Evolutionary conservation across 2,888 invertebrate genomes (phyloP), one percentile per base, ranked within the genome.

Genomic region (Drosophila tripunctata): DNA sequence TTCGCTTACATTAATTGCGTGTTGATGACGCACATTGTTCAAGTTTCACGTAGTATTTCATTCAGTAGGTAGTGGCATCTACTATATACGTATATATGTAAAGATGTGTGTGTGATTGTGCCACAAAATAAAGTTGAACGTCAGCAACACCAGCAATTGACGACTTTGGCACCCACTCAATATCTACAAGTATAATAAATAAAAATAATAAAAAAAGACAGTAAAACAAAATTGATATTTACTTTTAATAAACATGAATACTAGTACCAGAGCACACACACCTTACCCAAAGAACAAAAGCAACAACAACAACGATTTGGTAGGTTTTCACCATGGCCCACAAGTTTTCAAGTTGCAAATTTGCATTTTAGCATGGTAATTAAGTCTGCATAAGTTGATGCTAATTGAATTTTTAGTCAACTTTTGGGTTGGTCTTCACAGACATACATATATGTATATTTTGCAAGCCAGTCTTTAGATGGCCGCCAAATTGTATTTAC

Each of bases 21-120:
- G 35, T 48, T 65, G 58, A 74, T 69, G 54, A 54, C 55, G 70
- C 55, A 48, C 54, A 50, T 45, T 36, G 40, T 63, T 50, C 44
- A 41, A 27, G 15, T n/a, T n/a, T n/a, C n/a, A n/a, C n/a, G n/a
- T n/a, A n/a, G n/a, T 17, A 64, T 69, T 52, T 35, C 12, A 56
- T 33, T 40, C 8, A 19, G 40, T 19, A 3, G 19, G 14, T 19
- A 27, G 14, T 19, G 44, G 6, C 17, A 24, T n/a, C n/a, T n/a
- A n/a, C n/a, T n/a, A n/a, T n/a, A n/a, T n/a, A 24, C 19, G 7
- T 27, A 27, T 8, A 27, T 27, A 27, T 27, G 27, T 10, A 10
- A 6, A 36, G 40, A 38, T 1, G 7, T 14, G 22, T 33, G 24
- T 30, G 31, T 41, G 35, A 50, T 27, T 17, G 1, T 33, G 41